Evolutionary conservation across 2,113 vertebrate species (phyloP).

Genomic region (Pterocles burchelli): DNA sequence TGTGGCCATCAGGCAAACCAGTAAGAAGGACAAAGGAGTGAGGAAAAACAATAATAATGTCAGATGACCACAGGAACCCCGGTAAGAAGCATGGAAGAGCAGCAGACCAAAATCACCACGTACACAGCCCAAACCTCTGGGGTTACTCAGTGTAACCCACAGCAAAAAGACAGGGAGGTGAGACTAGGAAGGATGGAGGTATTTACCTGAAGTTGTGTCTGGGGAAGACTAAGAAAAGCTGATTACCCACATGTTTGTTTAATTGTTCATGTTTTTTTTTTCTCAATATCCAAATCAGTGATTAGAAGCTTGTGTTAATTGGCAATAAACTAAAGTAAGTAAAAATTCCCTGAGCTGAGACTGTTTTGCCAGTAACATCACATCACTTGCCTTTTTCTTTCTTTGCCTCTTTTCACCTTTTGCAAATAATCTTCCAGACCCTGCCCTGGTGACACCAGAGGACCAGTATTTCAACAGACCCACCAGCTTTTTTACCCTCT

Average conservation of each 20-base stretch:
- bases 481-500: not conserved
- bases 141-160: not conserved
- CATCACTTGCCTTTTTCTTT: not conserved
- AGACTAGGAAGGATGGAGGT: not conserved
- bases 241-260: not conserved
- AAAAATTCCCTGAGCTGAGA: not conserved
- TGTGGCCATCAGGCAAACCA: not conserved
- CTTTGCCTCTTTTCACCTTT: not conserved
- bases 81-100: not conserved
- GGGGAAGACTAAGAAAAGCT: not conserved
- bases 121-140: not conserved
- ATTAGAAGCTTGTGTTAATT: not conserved
- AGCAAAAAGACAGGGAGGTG: not conserved
- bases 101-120: not conserved
- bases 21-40: not conserved
- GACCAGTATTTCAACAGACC: not conserved
- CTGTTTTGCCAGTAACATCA: not conserved
- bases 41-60: not conserved
- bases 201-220: not conserved
- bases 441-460: not conserved
- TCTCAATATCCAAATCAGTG: not conserved
- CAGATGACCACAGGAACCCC: not conserved
- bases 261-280: not conserved
- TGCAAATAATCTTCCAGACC: not conserved
- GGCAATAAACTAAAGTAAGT: not conserved